These are phyloP conservation scores for Zaprionus camerounensis DNA, from an alignment of 1,140 invertebrate genomes.

Conservation along the genomic window DNA sequence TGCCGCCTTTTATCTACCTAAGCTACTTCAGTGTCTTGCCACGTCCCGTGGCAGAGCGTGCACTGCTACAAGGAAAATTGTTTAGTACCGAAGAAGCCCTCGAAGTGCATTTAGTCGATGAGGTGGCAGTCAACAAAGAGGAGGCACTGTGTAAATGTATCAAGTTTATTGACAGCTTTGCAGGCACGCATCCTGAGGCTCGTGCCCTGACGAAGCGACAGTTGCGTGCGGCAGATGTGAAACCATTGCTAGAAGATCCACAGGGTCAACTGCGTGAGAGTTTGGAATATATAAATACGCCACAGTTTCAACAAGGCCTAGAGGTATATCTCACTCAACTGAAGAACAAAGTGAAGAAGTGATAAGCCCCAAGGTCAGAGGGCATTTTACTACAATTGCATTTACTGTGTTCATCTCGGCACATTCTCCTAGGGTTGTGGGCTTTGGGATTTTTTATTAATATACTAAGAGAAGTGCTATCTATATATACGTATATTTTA, in stretches of 20 bases:
- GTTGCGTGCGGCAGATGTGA: slow-evolving; percentile 86
- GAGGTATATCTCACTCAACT: slow-evolving; percentile 89
- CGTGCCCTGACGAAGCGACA: slow-evolving; percentile 87
- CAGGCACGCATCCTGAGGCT: slow-evolving; percentile 87
- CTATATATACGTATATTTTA: background rate
- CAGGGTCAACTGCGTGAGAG: slow-evolving; percentile 87
- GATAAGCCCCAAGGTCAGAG: background rate
- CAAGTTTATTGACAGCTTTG: slow-evolving; percentile 87
- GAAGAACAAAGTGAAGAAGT: slow-evolving; percentile 85
- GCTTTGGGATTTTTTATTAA: slow-evolving; percentile 1
- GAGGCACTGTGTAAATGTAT: slow-evolving; percentile 88
- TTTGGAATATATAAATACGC: slow-evolving; percentile 86
- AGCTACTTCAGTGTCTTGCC: slow-evolving; percentile 84
- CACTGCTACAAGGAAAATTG: slow-evolving; percentile 89
- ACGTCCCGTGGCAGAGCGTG: slow-evolving; percentile 87
- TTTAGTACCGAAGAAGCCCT: slow-evolving; percentile 91
- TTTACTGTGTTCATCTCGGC: slow-evolving; percentile 35
- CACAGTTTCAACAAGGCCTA: slow-evolving; percentile 88
- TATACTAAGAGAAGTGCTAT: background rate
- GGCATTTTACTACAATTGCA: background rate
- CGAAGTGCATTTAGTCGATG: slow-evolving; percentile 89
- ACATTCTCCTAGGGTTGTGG: background rate
- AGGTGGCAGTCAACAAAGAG: slow-evolving; percentile 88
- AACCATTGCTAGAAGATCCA: slow-evolving; percentile 86
- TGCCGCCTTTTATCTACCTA: slow-evolving; percentile 90